Evolutionary conservation across 2,113 vertebrate species (phyloP).

Genomic region (Lanius ludovicianus): DNA sequence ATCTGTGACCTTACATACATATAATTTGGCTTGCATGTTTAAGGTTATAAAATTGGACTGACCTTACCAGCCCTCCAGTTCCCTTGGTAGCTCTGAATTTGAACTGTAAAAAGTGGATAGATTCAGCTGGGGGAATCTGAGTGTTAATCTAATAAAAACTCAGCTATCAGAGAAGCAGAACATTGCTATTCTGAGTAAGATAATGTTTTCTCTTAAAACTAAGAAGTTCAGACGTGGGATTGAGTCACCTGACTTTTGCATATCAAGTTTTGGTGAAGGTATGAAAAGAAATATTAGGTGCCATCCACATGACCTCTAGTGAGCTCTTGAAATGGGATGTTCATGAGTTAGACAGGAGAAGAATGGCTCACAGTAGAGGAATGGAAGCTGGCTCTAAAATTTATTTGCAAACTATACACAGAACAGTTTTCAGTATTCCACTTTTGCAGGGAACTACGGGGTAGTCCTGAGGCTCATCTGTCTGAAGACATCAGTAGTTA

Average conservation of each 20-base stretch:
- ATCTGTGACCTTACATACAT: background rate
- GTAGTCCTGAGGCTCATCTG: background rate
- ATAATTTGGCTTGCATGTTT: background rate
- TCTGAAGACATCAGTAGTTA: background rate
- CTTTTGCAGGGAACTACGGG: background rate
- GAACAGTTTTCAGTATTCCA: background rate
- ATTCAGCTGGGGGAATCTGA: background rate
- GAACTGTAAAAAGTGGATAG: background rate
- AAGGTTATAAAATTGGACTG: background rate
- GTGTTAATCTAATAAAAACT: background rate
- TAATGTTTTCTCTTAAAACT: background rate
- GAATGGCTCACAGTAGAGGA: background rate
- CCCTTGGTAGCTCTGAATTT: background rate
- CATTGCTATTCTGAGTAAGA: background rate
- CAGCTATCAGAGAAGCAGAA: background rate
- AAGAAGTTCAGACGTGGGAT: background rate
- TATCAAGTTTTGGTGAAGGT: background rate
- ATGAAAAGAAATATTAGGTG: background rate
- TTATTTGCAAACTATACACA: background rate
- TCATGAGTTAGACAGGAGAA: background rate
- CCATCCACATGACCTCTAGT: background rate
- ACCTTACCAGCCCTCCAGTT: background rate
- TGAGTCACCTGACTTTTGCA: background rate
- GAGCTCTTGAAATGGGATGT: background rate
- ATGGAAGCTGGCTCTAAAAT: background rate